Conservation (phyloP, 35 echinoderm and acorn worm species). For the Apostichopus californicus region DNA sequence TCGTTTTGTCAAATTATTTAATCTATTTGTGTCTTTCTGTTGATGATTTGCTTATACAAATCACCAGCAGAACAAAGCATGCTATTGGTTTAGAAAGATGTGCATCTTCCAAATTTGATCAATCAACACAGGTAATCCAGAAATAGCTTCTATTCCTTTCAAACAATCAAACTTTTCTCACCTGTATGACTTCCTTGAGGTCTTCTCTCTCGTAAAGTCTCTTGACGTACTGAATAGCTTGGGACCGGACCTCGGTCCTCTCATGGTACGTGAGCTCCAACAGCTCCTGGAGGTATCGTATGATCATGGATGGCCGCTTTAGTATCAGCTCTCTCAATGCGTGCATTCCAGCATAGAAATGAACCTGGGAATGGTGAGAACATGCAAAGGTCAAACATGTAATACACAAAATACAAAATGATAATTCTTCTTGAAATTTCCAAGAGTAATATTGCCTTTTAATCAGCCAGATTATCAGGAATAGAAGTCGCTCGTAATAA, state of each 20-base stretch:
- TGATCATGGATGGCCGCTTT: conserved; percentile 79
- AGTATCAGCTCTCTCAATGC: conserved; percentile 90
- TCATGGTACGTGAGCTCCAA: conserved; percentile 85
- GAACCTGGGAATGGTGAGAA: conserved; percentile 44
- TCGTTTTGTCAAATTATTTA: no score
- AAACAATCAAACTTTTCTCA: conserved; percentile 15
- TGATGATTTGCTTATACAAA: no score
- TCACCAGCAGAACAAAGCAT: no score
- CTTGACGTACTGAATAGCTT: conserved; percentile 93
- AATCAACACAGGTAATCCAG: neutral
- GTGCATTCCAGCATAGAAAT: conserved; percentile 95
- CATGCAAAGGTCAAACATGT: neutral
- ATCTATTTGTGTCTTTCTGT: no score
- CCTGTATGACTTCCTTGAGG: conserved; percentile 85
- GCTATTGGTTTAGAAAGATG: no score
- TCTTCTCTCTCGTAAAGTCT: conserved; percentile 89
- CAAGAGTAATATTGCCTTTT: no score
- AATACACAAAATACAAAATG: neutral
- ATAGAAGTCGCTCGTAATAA: no score
- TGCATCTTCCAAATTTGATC: no score
- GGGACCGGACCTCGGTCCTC: conserved; percentile 88
- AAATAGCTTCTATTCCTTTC: neutral
- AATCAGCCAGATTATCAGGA: no score
- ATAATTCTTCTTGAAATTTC: no score
- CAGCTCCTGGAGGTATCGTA: conserved; percentile 77